A percentile compares a stretch with the other conserved stretches of the same genome.
Conservation (phyloP, 2,888 invertebrate species). For the Candidula unifasciata region DNA sequence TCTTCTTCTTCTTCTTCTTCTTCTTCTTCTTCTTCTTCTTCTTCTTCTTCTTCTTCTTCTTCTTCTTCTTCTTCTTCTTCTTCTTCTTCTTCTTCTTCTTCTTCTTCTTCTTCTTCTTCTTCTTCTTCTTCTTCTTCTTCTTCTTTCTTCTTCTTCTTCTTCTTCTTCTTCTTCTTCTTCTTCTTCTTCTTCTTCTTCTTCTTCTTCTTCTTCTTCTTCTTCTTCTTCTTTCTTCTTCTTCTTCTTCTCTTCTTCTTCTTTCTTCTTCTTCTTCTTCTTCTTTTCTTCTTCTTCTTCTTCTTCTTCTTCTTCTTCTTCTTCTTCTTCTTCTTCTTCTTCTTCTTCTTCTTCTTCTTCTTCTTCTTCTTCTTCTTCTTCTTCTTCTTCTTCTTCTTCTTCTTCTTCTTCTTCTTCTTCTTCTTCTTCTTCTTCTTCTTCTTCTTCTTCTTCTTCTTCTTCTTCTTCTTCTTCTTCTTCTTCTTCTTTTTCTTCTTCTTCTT, state of each 20-base stretch:
- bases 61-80: background rate
- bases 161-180: background rate
- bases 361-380: background rate
- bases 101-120: background rate
- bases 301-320: constrained; percentile 1
- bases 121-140: no score
- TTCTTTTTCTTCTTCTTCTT: background rate
- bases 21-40: constrained; percentile 20
- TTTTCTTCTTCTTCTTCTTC: constrained; percentile 18
- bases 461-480: constrained; percentile 14
- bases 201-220: background rate
- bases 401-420: background rate
- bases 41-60: background rate
- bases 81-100: background rate
- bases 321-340: constrained; percentile 22
- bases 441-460: background rate
- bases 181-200: background rate
- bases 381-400: background rate
- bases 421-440: background rate
- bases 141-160: background rate
- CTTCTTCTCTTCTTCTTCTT: constrained; percentile 16
- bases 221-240: background rate
- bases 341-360: constrained; percentile 14
- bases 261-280: constrained; percentile 33
- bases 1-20: constrained; percentile 33